A percentile compares a stretch with the other conserved stretches of the same genome.
phyloP scores from a whole-genome alignment of 1,140 invertebrate species.

The Drosophila pruinosa region DNA sequence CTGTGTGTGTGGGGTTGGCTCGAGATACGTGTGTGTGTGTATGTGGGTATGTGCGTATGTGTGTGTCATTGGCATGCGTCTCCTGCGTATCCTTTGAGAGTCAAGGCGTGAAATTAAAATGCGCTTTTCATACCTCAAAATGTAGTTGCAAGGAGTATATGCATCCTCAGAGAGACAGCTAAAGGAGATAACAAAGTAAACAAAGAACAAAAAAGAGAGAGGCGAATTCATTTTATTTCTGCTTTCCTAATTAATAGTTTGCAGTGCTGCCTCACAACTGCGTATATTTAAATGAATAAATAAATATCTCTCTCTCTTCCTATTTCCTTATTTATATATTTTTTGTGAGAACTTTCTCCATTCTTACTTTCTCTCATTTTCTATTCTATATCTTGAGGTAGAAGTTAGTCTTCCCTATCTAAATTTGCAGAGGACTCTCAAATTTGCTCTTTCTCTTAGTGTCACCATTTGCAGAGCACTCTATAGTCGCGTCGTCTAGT shows the following conservation, averaged over 20 bases:
- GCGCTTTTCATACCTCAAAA: conserved; percentile 25
- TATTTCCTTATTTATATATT: too few relatives aligned
- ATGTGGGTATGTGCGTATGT: neutral
- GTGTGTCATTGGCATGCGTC: conserved; percentile 31
- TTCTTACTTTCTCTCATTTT: too few relatives aligned
- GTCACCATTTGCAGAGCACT: neutral
- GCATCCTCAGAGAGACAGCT: neutral
- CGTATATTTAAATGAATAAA: neutral
- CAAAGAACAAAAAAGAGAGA: too few relatives aligned
- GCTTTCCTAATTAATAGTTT: neutral
- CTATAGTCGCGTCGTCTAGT: neutral
- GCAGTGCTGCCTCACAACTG: neutral
- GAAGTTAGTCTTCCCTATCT: neutral
- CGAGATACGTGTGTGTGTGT: neutral
- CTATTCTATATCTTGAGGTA: too few relatives aligned
- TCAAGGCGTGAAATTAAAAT: conserved; percentile 65
- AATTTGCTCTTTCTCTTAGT: neutral
- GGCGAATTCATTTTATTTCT: neutral
- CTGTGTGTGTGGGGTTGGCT: conserved; percentile 15
- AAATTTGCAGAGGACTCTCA: neutral
- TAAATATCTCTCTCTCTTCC: neutral
- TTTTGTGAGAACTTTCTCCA: too few relatives aligned
- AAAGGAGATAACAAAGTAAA: too few relatives aligned
- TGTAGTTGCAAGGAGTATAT: neutral
- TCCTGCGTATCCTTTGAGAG: conserved; percentile 34